These are phyloP conservation scores for Eptesicus fuscus DNA, from an alignment of 2,113 vertebrate genomes.

Conservation along the genomic window DNA sequence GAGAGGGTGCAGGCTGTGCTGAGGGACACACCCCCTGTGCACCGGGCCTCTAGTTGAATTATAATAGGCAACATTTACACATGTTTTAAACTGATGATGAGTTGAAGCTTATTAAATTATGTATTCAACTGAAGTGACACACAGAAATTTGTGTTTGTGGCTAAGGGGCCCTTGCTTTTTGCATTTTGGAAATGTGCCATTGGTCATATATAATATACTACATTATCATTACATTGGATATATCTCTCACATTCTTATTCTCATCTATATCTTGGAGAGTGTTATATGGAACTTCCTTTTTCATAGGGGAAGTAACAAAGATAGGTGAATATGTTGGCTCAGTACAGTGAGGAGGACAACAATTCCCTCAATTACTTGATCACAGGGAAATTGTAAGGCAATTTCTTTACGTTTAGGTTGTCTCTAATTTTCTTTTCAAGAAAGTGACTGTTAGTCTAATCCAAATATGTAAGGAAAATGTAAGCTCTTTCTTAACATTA, in stretches of 20 bases:
- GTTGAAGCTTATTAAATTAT: not conserved
- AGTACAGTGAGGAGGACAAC: not conserved
- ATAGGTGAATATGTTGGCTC: not conserved
- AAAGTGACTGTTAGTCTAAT: not conserved
- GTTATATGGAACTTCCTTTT: not conserved
- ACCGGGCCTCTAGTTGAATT: not conserved
- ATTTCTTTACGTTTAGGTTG: not conserved
- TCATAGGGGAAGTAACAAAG: not conserved
- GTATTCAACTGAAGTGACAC: not conserved
- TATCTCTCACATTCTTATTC: not conserved
- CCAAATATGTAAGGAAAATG: not conserved
- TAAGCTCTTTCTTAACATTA: slow-evolving; percentile 9
- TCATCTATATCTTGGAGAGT: not conserved
- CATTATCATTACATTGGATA: not conserved
- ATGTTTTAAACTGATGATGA: not conserved
- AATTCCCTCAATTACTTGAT: not conserved
- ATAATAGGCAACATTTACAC: not conserved
- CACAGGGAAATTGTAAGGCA: not conserved
- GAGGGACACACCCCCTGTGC: no score
- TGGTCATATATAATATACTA: not conserved
- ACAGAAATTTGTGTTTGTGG: not conserved
- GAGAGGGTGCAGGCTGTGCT: no score
- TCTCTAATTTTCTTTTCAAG: slow-evolving; percentile 41
- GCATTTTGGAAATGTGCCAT: not conserved
- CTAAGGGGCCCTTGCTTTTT: not conserved